These are phyloP conservation scores for Meles meles DNA, from an alignment of 2,113 vertebrate genomes.

Conservation along the genomic window DNA sequence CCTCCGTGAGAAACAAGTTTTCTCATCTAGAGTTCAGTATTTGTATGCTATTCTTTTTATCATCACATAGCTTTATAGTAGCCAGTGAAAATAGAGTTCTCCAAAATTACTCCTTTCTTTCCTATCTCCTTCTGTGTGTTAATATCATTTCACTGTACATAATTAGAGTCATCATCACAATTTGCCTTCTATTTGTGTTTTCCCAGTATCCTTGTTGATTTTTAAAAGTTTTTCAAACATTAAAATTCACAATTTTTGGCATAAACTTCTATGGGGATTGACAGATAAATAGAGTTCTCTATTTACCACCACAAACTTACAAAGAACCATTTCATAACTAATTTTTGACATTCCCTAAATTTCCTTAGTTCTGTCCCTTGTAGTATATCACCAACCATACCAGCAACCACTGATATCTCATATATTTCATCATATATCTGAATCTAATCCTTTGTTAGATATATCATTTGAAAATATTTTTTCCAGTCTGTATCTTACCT, in stretches of 20 bases:
- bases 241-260: background rate
- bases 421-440: background rate
- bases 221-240: background rate
- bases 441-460: background rate
- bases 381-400: background rate
- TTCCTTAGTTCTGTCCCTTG: background rate
- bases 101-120: background rate
- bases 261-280: background rate
- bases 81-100: background rate
- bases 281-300: background rate
- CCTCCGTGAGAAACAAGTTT: background rate
- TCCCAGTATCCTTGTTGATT: background rate
- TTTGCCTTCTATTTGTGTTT: background rate
- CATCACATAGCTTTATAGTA: background rate
- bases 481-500: background rate
- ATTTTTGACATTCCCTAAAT: background rate
- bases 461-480: background rate
- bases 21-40: background rate
- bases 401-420: background rate
- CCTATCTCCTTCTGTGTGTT: background rate
- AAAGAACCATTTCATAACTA: background rate
- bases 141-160: background rate
- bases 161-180: background rate
- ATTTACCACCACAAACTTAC: background rate
- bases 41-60: background rate